Evolutionary conservation across 2,113 vertebrate genomes (phyloP).

Genomic region (Heterotis niloticus): DNA sequence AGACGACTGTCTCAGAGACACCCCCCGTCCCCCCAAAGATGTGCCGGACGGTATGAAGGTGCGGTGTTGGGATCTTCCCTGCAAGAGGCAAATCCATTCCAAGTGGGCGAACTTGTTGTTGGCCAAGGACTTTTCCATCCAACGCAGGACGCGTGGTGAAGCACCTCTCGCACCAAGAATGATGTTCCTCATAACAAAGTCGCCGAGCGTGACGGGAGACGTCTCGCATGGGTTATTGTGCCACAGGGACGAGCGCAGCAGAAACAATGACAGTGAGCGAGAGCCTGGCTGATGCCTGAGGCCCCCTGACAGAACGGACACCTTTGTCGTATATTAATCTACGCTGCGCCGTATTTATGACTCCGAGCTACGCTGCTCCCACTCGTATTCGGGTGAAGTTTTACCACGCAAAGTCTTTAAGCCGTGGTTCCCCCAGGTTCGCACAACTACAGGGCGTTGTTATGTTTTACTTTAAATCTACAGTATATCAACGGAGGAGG

Average conservation of each 20-base stretch:
- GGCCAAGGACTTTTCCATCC: slow-evolving; percentile 21
- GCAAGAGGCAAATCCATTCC: not conserved
- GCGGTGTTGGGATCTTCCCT: not conserved
- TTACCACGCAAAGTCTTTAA: too few relatives aligned
- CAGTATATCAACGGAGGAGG: too few relatives aligned
- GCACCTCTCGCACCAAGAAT: slow-evolving; percentile 22
- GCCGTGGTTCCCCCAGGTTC: too few relatives aligned
- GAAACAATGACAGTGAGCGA: not conserved
- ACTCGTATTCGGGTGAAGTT: too few relatives aligned
- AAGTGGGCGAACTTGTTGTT: slow-evolving; percentile 16
- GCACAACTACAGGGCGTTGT: too few relatives aligned
- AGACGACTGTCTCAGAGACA: not conserved
- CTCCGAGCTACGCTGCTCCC: too few relatives aligned
- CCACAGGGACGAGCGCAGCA: not conserved
- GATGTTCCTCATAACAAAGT: slow-evolving; percentile 14
- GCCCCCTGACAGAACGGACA: not conserved
- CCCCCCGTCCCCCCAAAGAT: not conserved
- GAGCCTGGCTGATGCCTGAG: not conserved
- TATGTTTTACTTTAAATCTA: too few relatives aligned
- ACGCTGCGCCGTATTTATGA: too few relatives aligned
- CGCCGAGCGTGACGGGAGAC: slow-evolving; percentile 22
- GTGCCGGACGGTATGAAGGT: not conserved
- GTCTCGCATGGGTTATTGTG: slow-evolving; percentile 25
- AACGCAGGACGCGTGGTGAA: not conserved
- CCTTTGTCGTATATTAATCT: not conserved